phyloP scores from a whole-genome alignment of 2,888 invertebrate genomes.

The Cotesia congregata region DNA sequence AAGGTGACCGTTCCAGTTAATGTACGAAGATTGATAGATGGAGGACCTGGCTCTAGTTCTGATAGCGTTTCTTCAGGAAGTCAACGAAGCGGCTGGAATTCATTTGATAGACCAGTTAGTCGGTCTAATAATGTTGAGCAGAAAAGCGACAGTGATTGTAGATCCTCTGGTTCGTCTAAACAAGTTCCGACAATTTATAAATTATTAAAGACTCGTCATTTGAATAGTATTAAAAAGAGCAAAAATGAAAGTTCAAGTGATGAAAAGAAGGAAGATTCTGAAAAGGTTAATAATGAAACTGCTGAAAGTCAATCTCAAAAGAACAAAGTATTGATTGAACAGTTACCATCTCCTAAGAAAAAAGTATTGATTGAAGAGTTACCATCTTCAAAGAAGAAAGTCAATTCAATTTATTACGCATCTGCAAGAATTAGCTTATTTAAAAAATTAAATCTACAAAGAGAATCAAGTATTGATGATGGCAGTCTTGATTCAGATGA shows the following conservation, averaged over 20 bases:
- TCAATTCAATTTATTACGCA: not conserved
- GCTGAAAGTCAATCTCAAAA: not conserved
- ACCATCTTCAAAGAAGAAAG: not conserved
- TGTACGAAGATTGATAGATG: not conserved
- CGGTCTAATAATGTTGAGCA: not conserved
- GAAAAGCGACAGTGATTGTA: not conserved
- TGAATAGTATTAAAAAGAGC: not conserved
- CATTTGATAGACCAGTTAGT: not conserved
- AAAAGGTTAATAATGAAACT: not conserved
- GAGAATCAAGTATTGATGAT: constrained; percentile 3
- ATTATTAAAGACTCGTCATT: not conserved
- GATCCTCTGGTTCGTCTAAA: not conserved
- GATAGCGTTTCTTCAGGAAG: not conserved
- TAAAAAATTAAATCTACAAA: constrained; percentile 5
- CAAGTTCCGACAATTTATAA: not conserved
- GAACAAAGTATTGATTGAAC: not conserved
- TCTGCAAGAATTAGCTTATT: not conserved
- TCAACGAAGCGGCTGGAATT: not conserved
- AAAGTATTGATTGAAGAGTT: too few relatives aligned
- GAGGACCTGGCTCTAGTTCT: not conserved
- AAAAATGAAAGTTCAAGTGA: not conserved
- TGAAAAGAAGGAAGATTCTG: not conserved
- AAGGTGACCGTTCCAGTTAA: not conserved
- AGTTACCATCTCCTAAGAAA: not conserved
- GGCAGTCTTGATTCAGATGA: constrained; percentile 48